Conservation (phyloP, 2,113 vertebrate species). For the Alexandromys fortis region DNA sequence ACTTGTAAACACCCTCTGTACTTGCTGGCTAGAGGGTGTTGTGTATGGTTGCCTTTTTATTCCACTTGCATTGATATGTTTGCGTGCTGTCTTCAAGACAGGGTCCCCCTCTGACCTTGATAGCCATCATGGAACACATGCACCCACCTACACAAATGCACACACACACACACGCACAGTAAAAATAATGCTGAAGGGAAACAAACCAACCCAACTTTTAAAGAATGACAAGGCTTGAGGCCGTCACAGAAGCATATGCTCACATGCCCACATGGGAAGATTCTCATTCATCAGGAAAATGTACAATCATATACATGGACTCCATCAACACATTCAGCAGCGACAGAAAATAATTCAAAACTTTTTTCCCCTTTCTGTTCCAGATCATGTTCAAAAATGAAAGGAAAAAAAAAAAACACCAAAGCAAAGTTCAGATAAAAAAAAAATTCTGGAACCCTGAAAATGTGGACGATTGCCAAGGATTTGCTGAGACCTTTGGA, state of each 20-base stretch:
- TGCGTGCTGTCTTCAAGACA: no score
- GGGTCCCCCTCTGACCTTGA: neutral
- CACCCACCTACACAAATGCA: neutral
- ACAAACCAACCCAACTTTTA: neutral
- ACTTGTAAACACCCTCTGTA: no score
- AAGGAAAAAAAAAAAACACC: neutral
- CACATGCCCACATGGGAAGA: conserved; percentile 12
- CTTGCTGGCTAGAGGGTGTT: no score
- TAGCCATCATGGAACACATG: neutral
- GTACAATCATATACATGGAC: neutral
- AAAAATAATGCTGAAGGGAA: neutral
- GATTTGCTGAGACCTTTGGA: neutral
- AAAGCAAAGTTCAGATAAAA: conserved; percentile 26
- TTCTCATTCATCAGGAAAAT: neutral
- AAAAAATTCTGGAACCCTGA: neutral
- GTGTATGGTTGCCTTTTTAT: no score
- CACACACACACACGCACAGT: neutral
- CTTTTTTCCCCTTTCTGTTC: neutral
- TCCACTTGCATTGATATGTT: no score
- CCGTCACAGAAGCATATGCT: conserved; percentile 42
- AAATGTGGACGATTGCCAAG: neutral
- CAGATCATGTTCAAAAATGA: conserved; percentile 38
- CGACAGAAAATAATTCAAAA: conserved; percentile 1
- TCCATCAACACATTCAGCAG: neutral
- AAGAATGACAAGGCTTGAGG: neutral